Conservation (phyloP, 1,140 invertebrate species). For the Drosophila bipectinata region DNA sequence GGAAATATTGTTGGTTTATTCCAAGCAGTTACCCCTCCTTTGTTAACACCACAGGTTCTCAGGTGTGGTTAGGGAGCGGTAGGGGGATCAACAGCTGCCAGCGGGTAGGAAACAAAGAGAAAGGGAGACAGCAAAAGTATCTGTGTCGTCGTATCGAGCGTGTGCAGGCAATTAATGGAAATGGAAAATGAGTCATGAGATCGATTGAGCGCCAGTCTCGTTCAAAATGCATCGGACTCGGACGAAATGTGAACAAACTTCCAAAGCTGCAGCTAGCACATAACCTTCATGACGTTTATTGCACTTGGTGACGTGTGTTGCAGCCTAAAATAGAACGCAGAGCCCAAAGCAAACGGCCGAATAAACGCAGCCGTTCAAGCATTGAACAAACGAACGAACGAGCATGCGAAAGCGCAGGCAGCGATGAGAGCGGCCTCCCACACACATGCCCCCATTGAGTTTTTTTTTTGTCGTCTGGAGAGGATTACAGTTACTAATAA, state of each 20-base stretch:
- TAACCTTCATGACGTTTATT: slow-evolving; percentile 53
- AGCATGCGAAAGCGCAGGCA: slow-evolving; percentile 20
- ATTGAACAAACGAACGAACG: slow-evolving; percentile 14
- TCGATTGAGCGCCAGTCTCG: slow-evolving; percentile 31
- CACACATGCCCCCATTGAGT: slow-evolving; percentile 27
- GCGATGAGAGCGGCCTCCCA: slow-evolving; percentile 36
- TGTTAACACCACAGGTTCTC: slow-evolving; percentile 4
- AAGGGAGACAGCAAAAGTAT: slow-evolving; percentile 29
- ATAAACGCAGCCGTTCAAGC: slow-evolving; percentile 5
- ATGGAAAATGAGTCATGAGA: slow-evolving; percentile 38
- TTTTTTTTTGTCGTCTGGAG: slow-evolving; percentile 9
- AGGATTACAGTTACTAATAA: slow-evolving; percentile 24
- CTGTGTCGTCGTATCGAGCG: slow-evolving; percentile 42
- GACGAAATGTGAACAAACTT: slow-evolving; percentile 41
- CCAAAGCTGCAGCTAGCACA: slow-evolving; percentile 39
- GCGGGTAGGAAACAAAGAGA: slow-evolving; percentile 8
- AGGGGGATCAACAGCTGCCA: slow-evolving; percentile 33
- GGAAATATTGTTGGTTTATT: slow-evolving; percentile 1
- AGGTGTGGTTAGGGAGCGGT: neutral
- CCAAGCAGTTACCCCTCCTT: slow-evolving; percentile 7
- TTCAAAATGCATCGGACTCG: slow-evolving; percentile 25
- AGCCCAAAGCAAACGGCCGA: slow-evolving; percentile 28
- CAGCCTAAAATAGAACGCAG: slow-evolving; percentile 45
- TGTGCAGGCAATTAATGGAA: slow-evolving; percentile 48
- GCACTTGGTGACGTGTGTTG: slow-evolving; percentile 48